Conservation (phyloP, 2,888 invertebrate species). For the Andrena dorsata region DNA sequence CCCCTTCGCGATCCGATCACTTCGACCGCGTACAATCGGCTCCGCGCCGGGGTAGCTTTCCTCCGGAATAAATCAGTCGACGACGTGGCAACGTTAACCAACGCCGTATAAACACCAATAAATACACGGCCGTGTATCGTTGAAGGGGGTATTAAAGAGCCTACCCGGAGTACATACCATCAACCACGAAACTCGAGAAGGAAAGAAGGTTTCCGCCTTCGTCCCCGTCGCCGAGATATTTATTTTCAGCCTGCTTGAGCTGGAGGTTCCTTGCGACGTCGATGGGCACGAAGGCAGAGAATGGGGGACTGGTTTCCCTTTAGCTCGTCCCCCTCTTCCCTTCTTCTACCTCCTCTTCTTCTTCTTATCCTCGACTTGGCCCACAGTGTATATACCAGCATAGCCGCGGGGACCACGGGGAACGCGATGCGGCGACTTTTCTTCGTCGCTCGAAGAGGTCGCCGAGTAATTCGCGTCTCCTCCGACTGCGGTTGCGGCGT, state of each 20-base stretch:
- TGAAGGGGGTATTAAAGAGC: slow-evolving; percentile 49
- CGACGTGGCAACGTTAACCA: slow-evolving; percentile 44
- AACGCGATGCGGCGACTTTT: slow-evolving; percentile 55
- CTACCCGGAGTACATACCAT: slow-evolving; percentile 30
- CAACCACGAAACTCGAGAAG: slow-evolving; percentile 61
- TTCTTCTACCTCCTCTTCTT: neutral
- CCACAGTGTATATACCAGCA: slow-evolving; percentile 35
- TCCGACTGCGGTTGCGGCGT: slow-evolving; percentile 7
- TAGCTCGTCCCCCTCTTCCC: slow-evolving; percentile 10
- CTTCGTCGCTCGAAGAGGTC: slow-evolving; percentile 56
- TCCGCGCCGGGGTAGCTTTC: slow-evolving; percentile 15
- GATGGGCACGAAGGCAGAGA: slow-evolving; percentile 37
- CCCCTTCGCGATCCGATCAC: neutral
- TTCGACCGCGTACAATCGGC: slow-evolving; percentile 8
- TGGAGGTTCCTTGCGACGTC: slow-evolving; percentile 51
- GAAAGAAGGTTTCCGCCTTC: slow-evolving; percentile 51
- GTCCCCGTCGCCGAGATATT: slow-evolving; percentile 50
- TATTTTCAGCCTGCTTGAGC: slow-evolving; percentile 49
- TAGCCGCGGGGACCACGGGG: slow-evolving; percentile 61
- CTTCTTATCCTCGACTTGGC: slow-evolving; percentile 16
- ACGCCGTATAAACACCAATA: slow-evolving; percentile 57
- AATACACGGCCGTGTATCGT: slow-evolving; percentile 45
- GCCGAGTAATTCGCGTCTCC: slow-evolving; percentile 36
- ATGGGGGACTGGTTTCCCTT: slow-evolving; percentile 64
- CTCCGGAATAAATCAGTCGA: slow-evolving; percentile 50